Conservation (phyloP, 2,113 vertebrate species). For the Leiothrix lutea region DNA sequence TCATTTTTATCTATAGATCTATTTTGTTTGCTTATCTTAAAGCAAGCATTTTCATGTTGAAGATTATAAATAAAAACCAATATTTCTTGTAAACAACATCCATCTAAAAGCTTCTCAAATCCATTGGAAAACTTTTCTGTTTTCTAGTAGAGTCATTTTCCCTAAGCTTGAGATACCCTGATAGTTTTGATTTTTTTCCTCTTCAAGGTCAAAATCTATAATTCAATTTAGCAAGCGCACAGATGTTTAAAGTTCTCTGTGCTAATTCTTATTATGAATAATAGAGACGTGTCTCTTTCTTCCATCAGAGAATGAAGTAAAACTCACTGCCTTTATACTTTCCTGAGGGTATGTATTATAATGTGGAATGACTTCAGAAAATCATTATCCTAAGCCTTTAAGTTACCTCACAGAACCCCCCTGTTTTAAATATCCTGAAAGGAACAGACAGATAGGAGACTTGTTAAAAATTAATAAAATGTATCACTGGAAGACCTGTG, state of each 20-base stretch:
- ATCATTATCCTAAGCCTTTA: not conserved
- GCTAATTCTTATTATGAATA: not conserved
- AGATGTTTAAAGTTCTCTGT: not conserved
- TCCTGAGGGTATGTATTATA: not conserved
- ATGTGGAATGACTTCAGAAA: not conserved
- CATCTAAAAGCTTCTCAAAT: not conserved
- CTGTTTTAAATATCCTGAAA: not conserved
- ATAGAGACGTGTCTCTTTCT: not conserved
- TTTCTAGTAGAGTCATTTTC: not conserved
- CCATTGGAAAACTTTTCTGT: not conserved
- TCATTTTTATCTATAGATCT: not conserved
- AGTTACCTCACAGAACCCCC: not conserved
- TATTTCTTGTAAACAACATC: not conserved
- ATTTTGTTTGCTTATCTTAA: not conserved
- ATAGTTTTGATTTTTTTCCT: not conserved
- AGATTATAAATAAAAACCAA: not conserved
- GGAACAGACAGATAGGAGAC: not conserved
- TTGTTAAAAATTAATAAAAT: not conserved
- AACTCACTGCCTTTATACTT: not conserved
- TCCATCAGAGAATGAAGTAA: not conserved
- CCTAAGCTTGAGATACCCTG: not conserved
- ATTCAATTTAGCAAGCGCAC: not conserved
- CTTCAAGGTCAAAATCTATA: not conserved
- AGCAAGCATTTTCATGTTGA: not conserved
- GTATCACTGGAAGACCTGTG: not conserved